Percentiles rank a stretch among this genome's conserved stretches.
Conservation (phyloP, 1,140 invertebrate species). For the Trichonephila clavata region DNA sequence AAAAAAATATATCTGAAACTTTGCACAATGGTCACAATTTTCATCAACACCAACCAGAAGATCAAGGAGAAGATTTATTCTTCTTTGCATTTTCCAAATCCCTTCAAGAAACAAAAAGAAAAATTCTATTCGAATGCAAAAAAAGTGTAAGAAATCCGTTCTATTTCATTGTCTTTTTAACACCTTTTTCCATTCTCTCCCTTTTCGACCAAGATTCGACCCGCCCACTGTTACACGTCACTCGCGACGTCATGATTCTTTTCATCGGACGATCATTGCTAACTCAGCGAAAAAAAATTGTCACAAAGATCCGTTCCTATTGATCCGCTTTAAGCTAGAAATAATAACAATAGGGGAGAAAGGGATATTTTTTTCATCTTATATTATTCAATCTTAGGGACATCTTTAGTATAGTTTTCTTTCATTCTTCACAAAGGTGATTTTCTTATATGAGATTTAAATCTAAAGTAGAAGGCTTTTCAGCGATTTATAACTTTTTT, state of each 20-base stretch:
- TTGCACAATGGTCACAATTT: too few relatives aligned
- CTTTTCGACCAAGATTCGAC: not conserved
- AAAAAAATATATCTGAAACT: too few relatives aligned
- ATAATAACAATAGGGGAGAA: not conserved
- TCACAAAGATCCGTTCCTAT: not conserved
- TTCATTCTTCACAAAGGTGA: not conserved
- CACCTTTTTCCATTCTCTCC: not conserved
- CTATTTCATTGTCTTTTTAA: conserved; percentile 8
- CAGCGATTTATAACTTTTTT: not conserved
- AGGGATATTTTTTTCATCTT: not conserved
- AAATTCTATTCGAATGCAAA: not conserved
- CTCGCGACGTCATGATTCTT: not conserved
- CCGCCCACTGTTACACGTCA: not conserved
- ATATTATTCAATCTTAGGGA: not conserved
- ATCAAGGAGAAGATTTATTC: too few relatives aligned
- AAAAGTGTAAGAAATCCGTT: not conserved
- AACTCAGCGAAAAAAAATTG: conserved; percentile 4
- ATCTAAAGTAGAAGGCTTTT: not conserved
- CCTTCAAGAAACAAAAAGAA: not conserved
- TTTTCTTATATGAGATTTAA: not conserved
- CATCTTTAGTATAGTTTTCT: not conserved
- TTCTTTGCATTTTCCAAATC: not conserved
- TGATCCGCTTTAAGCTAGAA: conserved; percentile 25
- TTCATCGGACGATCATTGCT: not conserved
- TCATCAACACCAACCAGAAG: too few relatives aligned